Percentiles rank a stretch among this genome's conserved stretches.
Evolutionary conservation across 2,797 vertebrate genomes (phyloP).

Genomic region (Siniperca scherzeri): DNA sequence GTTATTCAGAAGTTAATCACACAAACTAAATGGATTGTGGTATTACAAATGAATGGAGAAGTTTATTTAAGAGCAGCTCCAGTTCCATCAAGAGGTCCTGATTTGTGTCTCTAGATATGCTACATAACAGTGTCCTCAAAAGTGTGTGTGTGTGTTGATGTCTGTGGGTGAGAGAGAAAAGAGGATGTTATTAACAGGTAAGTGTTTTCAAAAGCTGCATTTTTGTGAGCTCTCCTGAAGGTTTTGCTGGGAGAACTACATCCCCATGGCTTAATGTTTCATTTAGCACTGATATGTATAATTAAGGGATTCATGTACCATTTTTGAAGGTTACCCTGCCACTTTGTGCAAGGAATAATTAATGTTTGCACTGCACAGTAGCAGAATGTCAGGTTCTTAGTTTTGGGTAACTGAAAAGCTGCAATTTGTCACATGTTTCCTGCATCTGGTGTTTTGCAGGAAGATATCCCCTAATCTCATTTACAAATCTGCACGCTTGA

Average conservation of each 20-base stretch:
- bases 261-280: slow-evolving; percentile 61
- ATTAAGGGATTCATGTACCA: slow-evolving; percentile 58
- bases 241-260: slow-evolving; percentile 31
- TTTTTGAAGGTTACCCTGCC: slow-evolving; percentile 57
- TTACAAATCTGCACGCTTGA: slow-evolving; percentile 35
- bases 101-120: neutral
- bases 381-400: slow-evolving; percentile 33
- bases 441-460: slow-evolving; percentile 27
- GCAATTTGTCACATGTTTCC: slow-evolving; percentile 21
- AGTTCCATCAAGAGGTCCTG: neutral
- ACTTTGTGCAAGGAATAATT: slow-evolving; percentile 54
- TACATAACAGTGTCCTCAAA: slow-evolving; percentile 16
- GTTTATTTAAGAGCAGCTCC: neutral
- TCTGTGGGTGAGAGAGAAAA: slow-evolving; percentile 26
- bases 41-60: neutral
- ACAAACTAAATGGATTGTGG: neutral
- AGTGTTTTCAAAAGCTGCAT: slow-evolving; percentile 47
- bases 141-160: neutral
- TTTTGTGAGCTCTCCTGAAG: slow-evolving; percentile 33
- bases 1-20: neutral
- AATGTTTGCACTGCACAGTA: slow-evolving; percentile 33
- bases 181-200: slow-evolving; percentile 48
- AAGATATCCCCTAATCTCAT: slow-evolving; percentile 37
- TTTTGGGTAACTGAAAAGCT: slow-evolving; percentile 32
- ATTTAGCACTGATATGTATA: slow-evolving; percentile 66